Evolutionary conservation across 2,888 invertebrate genomes (phyloP).

Genomic region (Rhodophaea formosa): DNA sequence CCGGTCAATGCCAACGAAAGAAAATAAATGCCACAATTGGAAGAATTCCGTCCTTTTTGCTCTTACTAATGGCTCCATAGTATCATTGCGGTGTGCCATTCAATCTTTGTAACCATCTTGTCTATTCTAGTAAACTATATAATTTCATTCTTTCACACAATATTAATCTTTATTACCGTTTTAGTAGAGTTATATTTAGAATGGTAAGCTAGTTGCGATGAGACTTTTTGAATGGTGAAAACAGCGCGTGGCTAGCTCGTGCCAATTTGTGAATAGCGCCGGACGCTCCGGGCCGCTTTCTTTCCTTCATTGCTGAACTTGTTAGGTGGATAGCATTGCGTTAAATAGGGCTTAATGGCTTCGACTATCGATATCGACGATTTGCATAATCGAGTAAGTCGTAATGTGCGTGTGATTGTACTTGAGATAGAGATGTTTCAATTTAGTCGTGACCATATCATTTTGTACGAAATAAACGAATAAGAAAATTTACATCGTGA

Average conservation of each 20-base stretch:
- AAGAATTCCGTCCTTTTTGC: constrained; percentile 65
- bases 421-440: neutral
- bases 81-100: constrained; percentile 69
- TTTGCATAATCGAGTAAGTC: neutral
- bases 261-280: constrained; percentile 79
- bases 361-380: constrained; percentile 44
- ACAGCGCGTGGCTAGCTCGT: constrained; percentile 76
- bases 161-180: constrained; percentile 26
- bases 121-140: constrained; percentile 28
- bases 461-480: too few species aligned
- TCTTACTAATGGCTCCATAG: constrained; percentile 61
- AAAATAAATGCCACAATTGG: constrained; percentile 51
- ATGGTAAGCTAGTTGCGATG: constrained; percentile 30
- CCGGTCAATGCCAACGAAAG: constrained; percentile 30
- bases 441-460: neutral
- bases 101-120: constrained; percentile 65
- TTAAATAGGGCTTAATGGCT: constrained; percentile 53
- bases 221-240: constrained; percentile 34
- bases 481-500: too few species aligned
- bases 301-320: constrained; percentile 76
- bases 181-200: constrained; percentile 33
- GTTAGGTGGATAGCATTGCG: constrained; percentile 74
- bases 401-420: constrained; percentile 6
- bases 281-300: constrained; percentile 76
- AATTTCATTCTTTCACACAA: constrained; percentile 16